Evolutionary conservation across 2,113 vertebrate species (phyloP).

Genomic region (Anas platyrhynchos): DNA sequence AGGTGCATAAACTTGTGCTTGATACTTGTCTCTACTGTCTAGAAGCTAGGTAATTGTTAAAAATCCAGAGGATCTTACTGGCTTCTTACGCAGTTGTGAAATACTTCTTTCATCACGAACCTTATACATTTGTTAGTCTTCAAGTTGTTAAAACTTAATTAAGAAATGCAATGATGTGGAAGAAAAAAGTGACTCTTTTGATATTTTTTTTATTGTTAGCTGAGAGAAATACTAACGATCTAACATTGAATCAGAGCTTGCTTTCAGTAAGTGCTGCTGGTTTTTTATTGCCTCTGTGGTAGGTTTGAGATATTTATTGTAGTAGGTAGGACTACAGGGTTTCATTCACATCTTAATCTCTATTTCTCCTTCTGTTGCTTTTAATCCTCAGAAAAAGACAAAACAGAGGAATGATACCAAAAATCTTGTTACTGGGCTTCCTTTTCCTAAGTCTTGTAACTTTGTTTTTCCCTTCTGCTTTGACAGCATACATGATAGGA

Average conservation of each 20-base stretch:
- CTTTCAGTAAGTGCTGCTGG: not conserved
- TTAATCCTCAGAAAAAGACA: not conserved
- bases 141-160: not conserved
- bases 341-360: not conserved
- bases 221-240: not conserved
- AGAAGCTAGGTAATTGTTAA: not conserved
- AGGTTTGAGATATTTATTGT: not conserved
- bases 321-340: not conserved
- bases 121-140: not conserved
- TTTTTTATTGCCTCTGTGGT: not conserved
- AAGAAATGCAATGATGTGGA: not conserved
- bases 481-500: not conserved
- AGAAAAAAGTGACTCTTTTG: not conserved
- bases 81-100: too few species aligned
- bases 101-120: not conserved
- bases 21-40: not conserved
- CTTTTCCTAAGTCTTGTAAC: not conserved
- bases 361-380: not conserved
- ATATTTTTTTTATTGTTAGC: not conserved
- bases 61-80: not conserved
- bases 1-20: not conserved
- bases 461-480: not conserved
- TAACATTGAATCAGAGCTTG: not conserved
- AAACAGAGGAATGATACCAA: not conserved
- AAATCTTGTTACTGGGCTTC: not conserved